Conservation (phyloP, 1,140 invertebrate genomes). For the Drosophila neocordata region DNA sequence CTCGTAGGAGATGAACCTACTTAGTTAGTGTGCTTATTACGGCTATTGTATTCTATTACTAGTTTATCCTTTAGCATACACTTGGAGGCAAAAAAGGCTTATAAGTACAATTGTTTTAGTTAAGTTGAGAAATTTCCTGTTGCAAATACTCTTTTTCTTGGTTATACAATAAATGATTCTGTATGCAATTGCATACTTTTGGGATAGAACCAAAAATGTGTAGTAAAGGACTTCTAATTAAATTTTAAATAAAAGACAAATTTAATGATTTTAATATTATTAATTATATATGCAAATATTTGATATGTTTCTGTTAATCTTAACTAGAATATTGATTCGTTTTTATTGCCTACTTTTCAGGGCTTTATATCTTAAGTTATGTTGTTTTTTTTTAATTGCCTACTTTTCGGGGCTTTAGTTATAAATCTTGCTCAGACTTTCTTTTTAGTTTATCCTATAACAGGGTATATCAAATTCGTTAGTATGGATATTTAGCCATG, state of each 20-base stretch:
- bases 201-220: too few relatives aligned
- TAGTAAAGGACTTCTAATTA: too few relatives aligned
- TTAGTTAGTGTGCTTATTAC: slow-evolving; percentile 3
- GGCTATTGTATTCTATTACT: slow-evolving; percentile 3
- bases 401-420: too few relatives aligned
- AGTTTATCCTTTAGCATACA: not conserved
- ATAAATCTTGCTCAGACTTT: too few relatives aligned
- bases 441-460: not conserved
- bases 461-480: not conserved
- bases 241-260: too few relatives aligned
- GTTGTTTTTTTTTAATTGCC: too few relatives aligned
- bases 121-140: not conserved
- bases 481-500: not conserved
- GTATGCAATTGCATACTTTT: not conserved
- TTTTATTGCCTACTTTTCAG: too few relatives aligned
- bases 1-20: not conserved
- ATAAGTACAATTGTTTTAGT: not conserved
- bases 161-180: not conserved
- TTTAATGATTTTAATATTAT: too few relatives aligned
- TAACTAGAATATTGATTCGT: too few relatives aligned
- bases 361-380: too few relatives aligned
- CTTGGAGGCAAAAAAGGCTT: not conserved
- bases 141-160: not conserved
- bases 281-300: too few relatives aligned
- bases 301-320: too few relatives aligned